phyloP scores from a whole-genome alignment of 2,888 invertebrate species.

The Diloba caeruleocephala region DNA sequence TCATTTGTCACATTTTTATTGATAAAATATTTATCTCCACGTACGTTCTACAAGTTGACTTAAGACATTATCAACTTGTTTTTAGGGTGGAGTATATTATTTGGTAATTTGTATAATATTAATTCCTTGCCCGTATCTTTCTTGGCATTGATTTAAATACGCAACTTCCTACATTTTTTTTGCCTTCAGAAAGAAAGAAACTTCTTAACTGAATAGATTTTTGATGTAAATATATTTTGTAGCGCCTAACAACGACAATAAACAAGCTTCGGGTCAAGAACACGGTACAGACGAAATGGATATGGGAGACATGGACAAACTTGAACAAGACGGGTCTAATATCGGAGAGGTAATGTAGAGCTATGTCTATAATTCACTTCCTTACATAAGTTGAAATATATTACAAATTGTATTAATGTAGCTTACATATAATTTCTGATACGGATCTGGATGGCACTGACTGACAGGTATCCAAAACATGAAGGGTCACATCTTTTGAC shows the following conservation, averaged over 20 bases:
- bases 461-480: no score
- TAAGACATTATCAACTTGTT: conserved; percentile 78
- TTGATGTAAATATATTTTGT: conserved; percentile 27
- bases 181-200: neutral
- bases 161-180: conserved; percentile 49
- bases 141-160: conserved; percentile 47
- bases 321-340: conserved; percentile 84
- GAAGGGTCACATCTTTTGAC: no score
- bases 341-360: conserved; percentile 82
- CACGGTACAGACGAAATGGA: conserved; percentile 85
- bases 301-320: conserved; percentile 86
- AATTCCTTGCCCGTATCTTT: conserved; percentile 21
- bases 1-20: neutral
- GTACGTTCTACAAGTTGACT: conserved; percentile 83
- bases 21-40: conserved; percentile 65
- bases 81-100: conserved; percentile 81
- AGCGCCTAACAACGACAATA: conserved; percentile 67
- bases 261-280: conserved; percentile 73
- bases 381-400: no score
- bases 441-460: no score
- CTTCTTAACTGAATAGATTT: neutral
- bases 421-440: no score
- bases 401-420: no score
- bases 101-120: conserved; percentile 38
- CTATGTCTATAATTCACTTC: neutral